These are phyloP conservation scores for Lasioglossum marginatum DNA, from an alignment of 2,888 invertebrate species.

Conservation along the genomic window DNA sequence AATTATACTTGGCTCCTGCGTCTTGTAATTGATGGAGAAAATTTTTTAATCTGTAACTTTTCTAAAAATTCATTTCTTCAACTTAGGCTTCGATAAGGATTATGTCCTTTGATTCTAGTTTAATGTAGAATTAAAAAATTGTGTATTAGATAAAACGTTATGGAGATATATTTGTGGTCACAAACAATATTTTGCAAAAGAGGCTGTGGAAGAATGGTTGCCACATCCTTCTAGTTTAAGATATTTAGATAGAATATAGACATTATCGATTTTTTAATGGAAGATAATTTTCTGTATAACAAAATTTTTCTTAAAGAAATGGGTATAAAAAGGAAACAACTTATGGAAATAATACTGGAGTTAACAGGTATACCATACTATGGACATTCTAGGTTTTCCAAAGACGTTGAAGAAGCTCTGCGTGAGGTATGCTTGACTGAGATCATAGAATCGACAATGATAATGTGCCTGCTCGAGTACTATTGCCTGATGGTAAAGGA, in stretches of 20 bases:
- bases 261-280: neutral
- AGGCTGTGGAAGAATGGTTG: neutral
- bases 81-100: no score
- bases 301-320: neutral
- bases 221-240: no score
- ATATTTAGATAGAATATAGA: no score
- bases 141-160: neutral
- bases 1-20: no score
- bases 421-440: slow-evolving; percentile 71
- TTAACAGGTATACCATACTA: neutral
- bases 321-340: neutral
- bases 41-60: no score
- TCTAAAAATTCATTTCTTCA: no score
- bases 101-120: no score
- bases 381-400: slow-evolving; percentile 30
- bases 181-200: no score
- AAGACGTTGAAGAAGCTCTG: slow-evolving; percentile 4
- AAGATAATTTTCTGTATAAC: neutral
- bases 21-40: no score
- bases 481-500: slow-evolving; percentile 75
- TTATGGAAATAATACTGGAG: neutral
- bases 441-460: slow-evolving; percentile 77
- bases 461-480: slow-evolving; percentile 78
- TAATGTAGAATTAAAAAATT: neutral
- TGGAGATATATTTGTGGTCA: no score